Conservation (phyloP, 2,888 invertebrate genomes). For the Campoletis raptor region DNA sequence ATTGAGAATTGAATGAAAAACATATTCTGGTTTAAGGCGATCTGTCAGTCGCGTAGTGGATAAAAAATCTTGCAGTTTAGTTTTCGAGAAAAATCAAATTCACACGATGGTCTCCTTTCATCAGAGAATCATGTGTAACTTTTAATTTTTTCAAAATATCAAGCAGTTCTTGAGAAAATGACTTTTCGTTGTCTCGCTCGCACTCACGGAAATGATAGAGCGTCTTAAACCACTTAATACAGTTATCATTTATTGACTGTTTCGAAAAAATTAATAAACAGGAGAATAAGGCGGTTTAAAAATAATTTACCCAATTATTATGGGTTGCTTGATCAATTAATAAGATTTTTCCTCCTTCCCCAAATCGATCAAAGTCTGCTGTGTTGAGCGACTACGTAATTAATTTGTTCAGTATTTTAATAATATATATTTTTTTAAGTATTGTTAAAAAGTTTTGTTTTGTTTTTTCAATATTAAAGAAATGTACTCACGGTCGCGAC, state of each 20-base stretch:
- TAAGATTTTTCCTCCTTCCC: too few relatives aligned
- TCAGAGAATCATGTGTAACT: too few relatives aligned
- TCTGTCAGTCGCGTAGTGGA: background rate
- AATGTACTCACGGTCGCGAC: constrained; percentile 87
- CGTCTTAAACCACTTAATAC: background rate
- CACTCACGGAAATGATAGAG: too few relatives aligned
- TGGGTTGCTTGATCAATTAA: background rate
- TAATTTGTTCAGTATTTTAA: background rate
- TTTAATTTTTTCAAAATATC: background rate
- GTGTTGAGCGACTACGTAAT: background rate
- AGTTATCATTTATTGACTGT: background rate
- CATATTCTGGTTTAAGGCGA: background rate
- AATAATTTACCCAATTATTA: background rate
- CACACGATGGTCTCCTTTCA: too few relatives aligned
- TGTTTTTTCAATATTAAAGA: background rate
- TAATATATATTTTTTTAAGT: background rate
- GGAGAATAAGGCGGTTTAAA: background rate
- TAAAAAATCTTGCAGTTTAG: too few relatives aligned
- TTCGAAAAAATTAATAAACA: background rate
- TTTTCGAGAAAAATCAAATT: too few relatives aligned
- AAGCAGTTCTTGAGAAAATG: too few relatives aligned
- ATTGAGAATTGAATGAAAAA: background rate
- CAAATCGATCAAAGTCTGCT: too few relatives aligned
- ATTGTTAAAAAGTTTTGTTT: background rate
- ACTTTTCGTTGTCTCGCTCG: too few relatives aligned